Evolutionary conservation across 30 jellyfish, hydroid and myxozoan genomes (phyloP).

Genomic region (Hydractinia symbiolongicarpus): DNA sequence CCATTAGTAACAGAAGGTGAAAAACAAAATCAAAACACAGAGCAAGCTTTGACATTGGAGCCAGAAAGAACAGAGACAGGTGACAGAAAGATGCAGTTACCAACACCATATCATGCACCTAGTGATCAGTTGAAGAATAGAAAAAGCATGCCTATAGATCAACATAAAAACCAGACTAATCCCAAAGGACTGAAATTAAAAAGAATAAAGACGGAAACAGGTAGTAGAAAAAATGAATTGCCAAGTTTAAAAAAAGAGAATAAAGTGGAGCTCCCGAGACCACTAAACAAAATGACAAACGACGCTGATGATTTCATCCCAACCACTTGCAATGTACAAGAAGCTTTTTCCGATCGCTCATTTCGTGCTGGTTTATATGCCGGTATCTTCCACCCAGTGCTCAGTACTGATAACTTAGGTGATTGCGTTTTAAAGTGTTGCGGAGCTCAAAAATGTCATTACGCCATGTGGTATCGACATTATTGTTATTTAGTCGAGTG

Average conservation of each 20-base stretch:
- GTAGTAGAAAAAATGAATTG: neutral
- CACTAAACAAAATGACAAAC: neutral
- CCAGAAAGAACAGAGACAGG: conserved; percentile 1
- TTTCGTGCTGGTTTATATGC: conserved; percentile 73
- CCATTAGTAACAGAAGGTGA: neutral
- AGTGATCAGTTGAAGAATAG: neutral
- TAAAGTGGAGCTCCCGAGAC: conserved; percentile 10
- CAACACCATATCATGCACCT: neutral
- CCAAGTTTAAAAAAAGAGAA: no score
- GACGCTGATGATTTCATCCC: neutral
- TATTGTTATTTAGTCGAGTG: conserved; percentile 80
- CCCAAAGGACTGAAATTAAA: neutral
- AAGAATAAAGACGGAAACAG: neutral
- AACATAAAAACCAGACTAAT: neutral
- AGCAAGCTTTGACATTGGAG: neutral
- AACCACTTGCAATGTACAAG: conserved; percentile 39
- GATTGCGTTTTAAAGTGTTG: conserved; percentile 82
- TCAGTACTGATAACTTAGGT: conserved; percentile 49
- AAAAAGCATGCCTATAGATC: neutral
- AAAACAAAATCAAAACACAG: neutral
- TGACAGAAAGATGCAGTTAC: neutral
- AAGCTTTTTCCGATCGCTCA: conserved; percentile 39
- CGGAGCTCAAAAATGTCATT: conserved; percentile 47
- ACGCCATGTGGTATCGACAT: conserved; percentile 69
- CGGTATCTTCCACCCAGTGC: conserved; percentile 66